Percentiles rank a stretch among this genome's conserved stretches.
Evolutionary conservation across 2,888 invertebrate genomes (phyloP).

Genomic region (Crocallis elinguaria): DNA sequence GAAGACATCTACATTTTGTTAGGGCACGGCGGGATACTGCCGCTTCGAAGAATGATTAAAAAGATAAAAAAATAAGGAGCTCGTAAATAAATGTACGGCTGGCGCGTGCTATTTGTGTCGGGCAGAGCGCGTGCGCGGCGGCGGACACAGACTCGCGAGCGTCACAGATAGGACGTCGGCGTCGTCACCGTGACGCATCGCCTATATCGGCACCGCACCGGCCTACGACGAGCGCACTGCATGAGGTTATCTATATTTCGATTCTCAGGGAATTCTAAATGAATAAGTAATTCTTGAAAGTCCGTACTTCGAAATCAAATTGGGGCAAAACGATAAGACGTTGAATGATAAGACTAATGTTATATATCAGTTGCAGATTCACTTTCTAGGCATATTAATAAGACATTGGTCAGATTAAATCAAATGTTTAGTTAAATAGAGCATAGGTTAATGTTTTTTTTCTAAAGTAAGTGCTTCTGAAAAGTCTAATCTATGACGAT

Average conservation of each 20-base stretch:
- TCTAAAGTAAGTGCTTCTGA: background rate
- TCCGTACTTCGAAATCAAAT: slow-evolving; percentile 1
- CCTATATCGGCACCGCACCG: slow-evolving; percentile 10
- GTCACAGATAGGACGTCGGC: slow-evolving; percentile 44
- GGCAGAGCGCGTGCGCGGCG: slow-evolving; percentile 60
- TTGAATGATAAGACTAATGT: slow-evolving; percentile 21
- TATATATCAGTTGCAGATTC: background rate
- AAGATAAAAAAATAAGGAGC: slow-evolving; percentile 62
- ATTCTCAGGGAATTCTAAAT: slow-evolving; percentile 8
- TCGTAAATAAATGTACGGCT: slow-evolving; percentile 62
- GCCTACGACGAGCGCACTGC: background rate
- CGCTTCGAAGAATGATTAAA: slow-evolving; percentile 50
- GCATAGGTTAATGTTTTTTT: too few species aligned
- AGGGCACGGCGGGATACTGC: slow-evolving; percentile 18
- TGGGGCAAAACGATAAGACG: slow-evolving; percentile 10
- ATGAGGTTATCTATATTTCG: slow-evolving; percentile 11
- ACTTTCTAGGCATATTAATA: background rate
- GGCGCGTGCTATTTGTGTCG: slow-evolving; percentile 73
- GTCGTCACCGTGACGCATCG: slow-evolving; percentile 26
- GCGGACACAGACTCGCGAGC: slow-evolving; percentile 34
- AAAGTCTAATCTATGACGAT: slow-evolving; percentile 44
- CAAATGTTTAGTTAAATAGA: too few species aligned
- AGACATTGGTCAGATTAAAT: too few species aligned
- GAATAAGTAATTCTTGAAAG: slow-evolving; percentile 12
- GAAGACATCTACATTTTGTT: background rate